Base-by-base conservation (phyloP, 2,797 vertebrate species). In the Chrysolophus pictus region DNA sequence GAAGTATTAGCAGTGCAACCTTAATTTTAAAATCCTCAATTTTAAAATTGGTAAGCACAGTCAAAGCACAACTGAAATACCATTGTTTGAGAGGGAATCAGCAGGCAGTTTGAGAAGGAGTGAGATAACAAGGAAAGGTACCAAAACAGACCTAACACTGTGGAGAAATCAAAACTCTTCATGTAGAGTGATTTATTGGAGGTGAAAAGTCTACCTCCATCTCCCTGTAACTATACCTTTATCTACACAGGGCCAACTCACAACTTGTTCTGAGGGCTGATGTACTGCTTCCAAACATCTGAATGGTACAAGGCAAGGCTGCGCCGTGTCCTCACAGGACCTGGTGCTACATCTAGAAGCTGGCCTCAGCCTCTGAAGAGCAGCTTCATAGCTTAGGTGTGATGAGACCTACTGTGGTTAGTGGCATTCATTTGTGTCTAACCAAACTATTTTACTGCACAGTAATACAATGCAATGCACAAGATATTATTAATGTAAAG, bases 101-200 rank as follows among this genome's bases (percentile, higher is more conserved):
- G 14, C 37, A 31, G 42, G 21, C 10, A 39, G 23, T 80, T 49
- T 37, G 47, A 81, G 55, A 44, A 75, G 9, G 33, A 70, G 28
- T 74, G 47, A 82, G 42, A 86, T 33, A 31, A 18, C 58, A 71
- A 28, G 74, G 47, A 94, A 84, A 49, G 37, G 33, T 8, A 29
- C 5, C 74, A 93, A 87, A 91, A 79, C 55, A 93, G 78, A 68
- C 47, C 39, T 64, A 37, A 29, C 49, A 69, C 16, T 75, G n/a
- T 41, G 62, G 64, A 69, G 77, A 84, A 90, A 58, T 9, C 0
- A 19, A 84, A 88, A 82, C 18, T 6, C 16, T 87, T 15, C 0
- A 2, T 39, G 41, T 0, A 2, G 39, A 68, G 59, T 83, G 49
- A 87, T 26, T 82, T 4, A 9, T 22, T 53, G 46, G 33, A 70